Evolutionary conservation across 2,888 invertebrate genomes (phyloP), one percentile per base, ranked within the genome.

Genomic region (Pimpla rufipes): DNA sequence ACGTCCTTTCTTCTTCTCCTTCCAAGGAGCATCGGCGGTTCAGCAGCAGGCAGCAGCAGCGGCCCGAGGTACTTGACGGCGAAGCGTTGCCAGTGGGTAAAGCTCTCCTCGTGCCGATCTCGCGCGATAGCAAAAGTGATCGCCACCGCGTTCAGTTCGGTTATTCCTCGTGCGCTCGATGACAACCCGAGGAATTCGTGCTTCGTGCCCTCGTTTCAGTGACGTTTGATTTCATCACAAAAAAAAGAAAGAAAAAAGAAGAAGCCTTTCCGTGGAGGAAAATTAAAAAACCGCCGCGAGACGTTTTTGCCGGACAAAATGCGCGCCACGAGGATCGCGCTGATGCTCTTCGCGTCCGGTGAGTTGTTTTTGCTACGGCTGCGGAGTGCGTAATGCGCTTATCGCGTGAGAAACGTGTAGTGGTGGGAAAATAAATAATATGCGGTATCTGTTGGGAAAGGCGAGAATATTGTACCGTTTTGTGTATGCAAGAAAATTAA

Each of bases 1-100:
- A 83, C 81, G 85, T 86, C 85, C 85, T 84, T 86, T 86, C 86
- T 73, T 79, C 79, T 85, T 81, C 85, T 66, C 85, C 83, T 82
- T 78, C 74, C 82, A 74, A 67, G 5, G 67, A 29, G 7, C 37
- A 68, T 47, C 71, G 35, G 50, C 62, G 62, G 70, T 29, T 2
- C 5, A 29, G 29, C 29, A 29, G 29, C 29, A 29, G n/a, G 5
- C 29, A 29, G 29, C 29, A 5, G 29, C 29, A 5, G 3, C 29
- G 29, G 29, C 29, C 73, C 67, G 76, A 80, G 80, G 73, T 67
- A 16, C 37, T 59, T 73, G 71, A 73, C 71, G 45, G 29, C 50
- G 70, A 83, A 45, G 76, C 76, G 71, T 76, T 73, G 66, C 75
- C 71, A 59, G 76, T 67, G 57, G 71, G 55, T 55, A 50, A 77